These are phyloP conservation scores for Etia nguti DNA, from an alignment of 2,113 vertebrate species.

Conservation along the genomic window DNA sequence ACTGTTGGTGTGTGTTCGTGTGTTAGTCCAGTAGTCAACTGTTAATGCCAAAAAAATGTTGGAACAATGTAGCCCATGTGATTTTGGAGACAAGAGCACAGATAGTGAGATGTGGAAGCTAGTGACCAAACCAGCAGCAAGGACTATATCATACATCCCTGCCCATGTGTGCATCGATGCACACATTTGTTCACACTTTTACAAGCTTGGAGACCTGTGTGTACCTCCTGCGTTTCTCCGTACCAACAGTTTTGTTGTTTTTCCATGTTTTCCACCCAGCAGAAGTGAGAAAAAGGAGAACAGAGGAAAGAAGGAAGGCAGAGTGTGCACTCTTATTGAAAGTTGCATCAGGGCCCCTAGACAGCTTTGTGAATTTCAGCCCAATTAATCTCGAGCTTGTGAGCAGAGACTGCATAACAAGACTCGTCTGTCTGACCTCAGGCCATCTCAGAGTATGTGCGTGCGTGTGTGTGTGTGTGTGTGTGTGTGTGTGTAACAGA, in stretches of 20 bases:
- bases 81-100: not conserved
- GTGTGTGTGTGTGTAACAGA: not conserved
- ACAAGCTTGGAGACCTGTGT: not conserved
- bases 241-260: constrained; percentile 16
- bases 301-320: not conserved
- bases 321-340: constrained; percentile 19
- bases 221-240: not conserved
- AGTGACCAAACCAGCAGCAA: constrained; percentile 7
- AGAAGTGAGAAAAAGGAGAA: not conserved
- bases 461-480: not conserved
- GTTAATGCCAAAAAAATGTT: not conserved
- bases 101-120: not conserved
- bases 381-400: constrained; percentile 64
- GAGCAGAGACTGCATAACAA: constrained; percentile 50
- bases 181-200: not conserved
- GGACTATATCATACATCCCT: not conserved
- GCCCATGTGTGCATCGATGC: not conserved
- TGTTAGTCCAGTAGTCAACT: not conserved
- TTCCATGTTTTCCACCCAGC: not conserved
- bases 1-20: not conserved
- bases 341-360: constrained; percentile 56
- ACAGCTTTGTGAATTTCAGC: constrained; percentile 59
- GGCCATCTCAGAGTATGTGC: constrained; percentile 20
- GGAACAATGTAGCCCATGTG: not conserved
- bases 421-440: constrained; percentile 49